Base-by-base conservation (phyloP, 2,797 vertebrate species). In the Cephalopachus bancanus region DNA sequence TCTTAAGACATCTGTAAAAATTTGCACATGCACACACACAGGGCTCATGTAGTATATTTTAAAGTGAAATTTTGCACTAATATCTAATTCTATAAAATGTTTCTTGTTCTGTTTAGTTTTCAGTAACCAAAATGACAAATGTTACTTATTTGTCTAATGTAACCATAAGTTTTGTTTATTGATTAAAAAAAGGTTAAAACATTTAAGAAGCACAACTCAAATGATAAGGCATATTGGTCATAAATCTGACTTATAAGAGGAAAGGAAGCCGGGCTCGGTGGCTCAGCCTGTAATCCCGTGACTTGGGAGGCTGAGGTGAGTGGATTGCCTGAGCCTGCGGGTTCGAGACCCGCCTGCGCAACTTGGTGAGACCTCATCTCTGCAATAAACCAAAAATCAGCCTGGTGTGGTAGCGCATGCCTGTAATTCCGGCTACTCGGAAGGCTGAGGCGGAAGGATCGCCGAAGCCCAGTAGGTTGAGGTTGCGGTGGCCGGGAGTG, bases 141-240 rank as follows among this genome's bases (percentile, higher is more conserved):
- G 51, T 22, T 72, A 57, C 74, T 86, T 75, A 6, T 44, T 67
- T 74, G 51, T 20, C 49, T 74, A 57, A 88, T 81, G 67, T 95
- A 64, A 64, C 71, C 1, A 10, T 64, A 76, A 81, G 19, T 60
- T 88, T 94, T 83, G 14, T 57, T 81, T 89, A 79, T 84, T 88
- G 60, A 80, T 80, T 80, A 64, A 57, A 37, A 57, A 74, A 92
- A 67, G 7, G 9, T n/a, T 33, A 65, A 55, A 69, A 59, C 30
- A 28, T 94, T 90, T 89, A 71, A 79, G 75, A 83, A 53, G 19
- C 57, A 83, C 37, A 74, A 51, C 64, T 91, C 51, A 89, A 26
- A 30, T 89, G 28, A 81, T 81, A 89, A 60, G 51, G 10, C 15
- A 37, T 78, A 51, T 78, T 60, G 33, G 9, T 60, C 20, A 14